phyloP scores from a whole-genome alignment of 2,113 vertebrate species.

The Nothocercus nigrocapillus region DNA sequence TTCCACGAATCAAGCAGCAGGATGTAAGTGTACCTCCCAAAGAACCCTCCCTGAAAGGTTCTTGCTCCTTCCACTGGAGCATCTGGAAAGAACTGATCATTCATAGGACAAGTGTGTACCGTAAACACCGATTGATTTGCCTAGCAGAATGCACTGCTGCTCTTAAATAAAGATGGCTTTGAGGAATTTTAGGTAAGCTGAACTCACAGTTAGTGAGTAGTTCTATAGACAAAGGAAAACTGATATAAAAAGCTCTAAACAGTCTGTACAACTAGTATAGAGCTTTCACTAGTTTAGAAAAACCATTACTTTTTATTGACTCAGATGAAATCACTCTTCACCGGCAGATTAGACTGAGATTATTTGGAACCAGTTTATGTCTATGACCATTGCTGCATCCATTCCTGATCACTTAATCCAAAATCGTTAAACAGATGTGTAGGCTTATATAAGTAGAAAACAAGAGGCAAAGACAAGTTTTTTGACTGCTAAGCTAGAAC shows the following conservation, averaged over 20 bases:
- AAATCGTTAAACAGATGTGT: not conserved
- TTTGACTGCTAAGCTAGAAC: not conserved
- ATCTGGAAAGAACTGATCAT: not conserved
- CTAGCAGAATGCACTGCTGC: not conserved
- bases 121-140: not conserved
- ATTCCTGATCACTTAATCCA: not conserved
- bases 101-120: not conserved
- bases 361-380: not conserved
- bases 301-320: not conserved
- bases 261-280: not conserved
- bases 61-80: not conserved
- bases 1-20: not conserved
- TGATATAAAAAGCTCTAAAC: not conserved
- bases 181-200: not conserved
- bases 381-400: not conserved
- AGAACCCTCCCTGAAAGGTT: not conserved
- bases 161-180: not conserved
- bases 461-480: not conserved
- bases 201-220: not conserved
- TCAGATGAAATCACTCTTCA: not conserved
- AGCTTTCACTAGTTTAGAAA: not conserved
- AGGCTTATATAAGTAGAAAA: not conserved
- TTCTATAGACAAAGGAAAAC: not conserved
- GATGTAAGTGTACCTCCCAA: not conserved
- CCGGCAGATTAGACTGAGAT: not conserved